A percentile compares a stretch with the other conserved stretches of the same genome.
Conservation (phyloP, 2,888 invertebrate species). For the Nebria salina region DNA sequence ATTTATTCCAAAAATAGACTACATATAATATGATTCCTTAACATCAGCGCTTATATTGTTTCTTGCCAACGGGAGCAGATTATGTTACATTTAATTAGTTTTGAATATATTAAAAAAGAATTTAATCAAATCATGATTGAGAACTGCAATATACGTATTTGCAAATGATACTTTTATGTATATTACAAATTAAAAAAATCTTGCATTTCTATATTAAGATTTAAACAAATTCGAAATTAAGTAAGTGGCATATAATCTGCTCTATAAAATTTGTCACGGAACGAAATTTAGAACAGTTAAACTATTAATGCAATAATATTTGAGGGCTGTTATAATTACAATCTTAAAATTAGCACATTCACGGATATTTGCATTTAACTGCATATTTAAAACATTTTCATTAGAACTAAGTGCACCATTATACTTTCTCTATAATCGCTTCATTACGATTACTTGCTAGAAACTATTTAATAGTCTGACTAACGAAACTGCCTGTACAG, state of each 20-base stretch:
- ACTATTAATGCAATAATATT: not conserved
- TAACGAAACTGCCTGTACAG: not conserved
- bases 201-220: too few species aligned
- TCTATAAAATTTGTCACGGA: not conserved
- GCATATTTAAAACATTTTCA: not conserved
- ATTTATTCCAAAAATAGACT: conserved; percentile 18
- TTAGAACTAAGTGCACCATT: not conserved
- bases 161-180: too few species aligned
- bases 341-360: conserved; percentile 1
- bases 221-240: too few species aligned
- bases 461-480: not conserved
- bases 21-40: not conserved
- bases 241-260: too few species aligned
- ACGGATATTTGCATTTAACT: not conserved
- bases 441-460: not conserved
- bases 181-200: too few species aligned
- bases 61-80: too few species aligned
- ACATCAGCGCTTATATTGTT: not conserved
- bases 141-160: too few species aligned
- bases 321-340: not conserved
- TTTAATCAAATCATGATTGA: too few species aligned
- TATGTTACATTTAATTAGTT: not conserved
- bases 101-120: not conserved
- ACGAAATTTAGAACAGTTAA: not conserved
- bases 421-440: not conserved